Evolutionary conservation across 2,113 vertebrate species (phyloP), one percentile per base, ranked within the genome.

Genomic region (Lagopus muta): DNA sequence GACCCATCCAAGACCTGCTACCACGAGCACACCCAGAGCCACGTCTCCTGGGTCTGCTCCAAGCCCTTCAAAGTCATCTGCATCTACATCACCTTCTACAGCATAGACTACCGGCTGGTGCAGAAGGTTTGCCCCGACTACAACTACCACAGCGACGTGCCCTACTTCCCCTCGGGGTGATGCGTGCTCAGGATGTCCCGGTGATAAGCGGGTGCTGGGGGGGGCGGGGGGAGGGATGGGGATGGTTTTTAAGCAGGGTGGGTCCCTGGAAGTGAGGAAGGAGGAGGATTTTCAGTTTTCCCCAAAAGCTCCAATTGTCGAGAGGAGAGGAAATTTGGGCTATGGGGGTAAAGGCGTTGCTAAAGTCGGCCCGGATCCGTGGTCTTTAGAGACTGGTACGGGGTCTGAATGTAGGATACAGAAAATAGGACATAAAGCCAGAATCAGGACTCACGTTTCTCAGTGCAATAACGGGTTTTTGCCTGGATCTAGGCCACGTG

Each of bases 91-190:
- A 99, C 99, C 94, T 99, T 99, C 98, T 99, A 99, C 96, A 99
- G 99, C 96, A 98, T 98, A 25, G 99, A 99, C 98, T 99, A 99
- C 75, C 97, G 99, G 94, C 98, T 99, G 96, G 99, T 99, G 95
- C 99, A 99, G 97, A 99, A 99, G 94, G 99, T 99, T 69, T 99
- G 99, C 90, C 99, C 99, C 12, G 99, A 99, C 97, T 99, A 99
- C 97, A 98, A 99, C 97, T 98, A 98, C 86, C 99, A 99, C 95
- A 98, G 98, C 15, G 98, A 99, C 65, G 98, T 98, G 64, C 99
- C 99, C 96, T 98, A 98, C 95, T 98, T 98, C 95, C 99, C 99
- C 8, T 99, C 99, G 8, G 99, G 99, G 32, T 99, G 97, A 98
- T 5, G 40, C 1, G 8, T 89, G 4, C 55, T 55, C 64, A 17